Percentiles rank a stretch among this genome's conserved stretches.
Evolutionary conservation across 1,140 invertebrate species (phyloP).

Genomic region (Aphelenchoides besseyi): DNA sequence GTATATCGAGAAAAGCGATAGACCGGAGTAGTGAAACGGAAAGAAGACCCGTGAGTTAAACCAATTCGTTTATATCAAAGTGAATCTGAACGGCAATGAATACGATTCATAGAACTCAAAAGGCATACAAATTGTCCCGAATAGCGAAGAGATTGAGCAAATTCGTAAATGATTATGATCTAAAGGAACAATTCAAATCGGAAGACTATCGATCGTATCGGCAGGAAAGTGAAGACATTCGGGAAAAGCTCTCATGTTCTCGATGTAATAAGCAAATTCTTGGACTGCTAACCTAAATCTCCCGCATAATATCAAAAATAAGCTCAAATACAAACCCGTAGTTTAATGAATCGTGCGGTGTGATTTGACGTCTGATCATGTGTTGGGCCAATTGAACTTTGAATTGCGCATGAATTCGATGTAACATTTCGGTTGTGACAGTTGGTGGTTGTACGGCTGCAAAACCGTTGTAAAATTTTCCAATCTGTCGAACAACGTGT

Average conservation of each 20-base stretch:
- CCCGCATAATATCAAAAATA: constrained; percentile 21
- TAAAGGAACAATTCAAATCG: constrained; percentile 13
- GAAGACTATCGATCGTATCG: constrained; percentile 27
- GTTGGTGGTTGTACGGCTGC: constrained; percentile 64
- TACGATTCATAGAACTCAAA: too few relatives aligned
- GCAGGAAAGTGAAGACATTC: constrained; percentile 47
- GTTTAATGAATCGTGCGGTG: constrained; percentile 88
- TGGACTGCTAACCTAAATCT: constrained; percentile 77
- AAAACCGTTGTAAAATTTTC: constrained; percentile 86
- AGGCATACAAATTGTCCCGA: neutral
- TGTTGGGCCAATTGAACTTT: constrained; percentile 81
- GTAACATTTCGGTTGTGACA: constrained; percentile 70
- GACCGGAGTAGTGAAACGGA: too few relatives aligned
- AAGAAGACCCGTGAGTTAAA: too few relatives aligned
- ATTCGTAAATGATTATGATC: too few relatives aligned
- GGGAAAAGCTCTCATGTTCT: constrained; percentile 80
- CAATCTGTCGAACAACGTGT: constrained; percentile 80
- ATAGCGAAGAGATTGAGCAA: neutral
- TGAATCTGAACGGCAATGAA: too few relatives aligned
- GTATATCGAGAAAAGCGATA: too few relatives aligned
- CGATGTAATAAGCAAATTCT: constrained; percentile 89
- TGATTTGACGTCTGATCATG: constrained; percentile 78
- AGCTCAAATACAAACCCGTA: constrained; percentile 72
- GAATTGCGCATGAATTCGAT: constrained; percentile 79
- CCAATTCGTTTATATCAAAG: too few relatives aligned